These are phyloP conservation scores for Anguilla anguilla DNA, from an alignment of 2,797 vertebrate species.

Conservation along the genomic window DNA sequence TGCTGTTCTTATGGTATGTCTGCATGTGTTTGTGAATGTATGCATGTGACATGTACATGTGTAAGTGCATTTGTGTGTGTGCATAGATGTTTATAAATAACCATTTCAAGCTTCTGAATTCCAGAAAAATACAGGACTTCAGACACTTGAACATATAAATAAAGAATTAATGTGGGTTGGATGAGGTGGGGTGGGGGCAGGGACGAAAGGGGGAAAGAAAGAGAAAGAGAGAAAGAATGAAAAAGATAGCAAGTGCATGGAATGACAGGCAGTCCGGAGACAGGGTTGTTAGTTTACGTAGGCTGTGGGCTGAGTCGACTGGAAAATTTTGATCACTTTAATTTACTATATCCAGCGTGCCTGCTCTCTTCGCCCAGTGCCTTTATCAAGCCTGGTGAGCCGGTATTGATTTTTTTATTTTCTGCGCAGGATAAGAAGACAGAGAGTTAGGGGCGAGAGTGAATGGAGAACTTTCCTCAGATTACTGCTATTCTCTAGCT, in stretches of 20 bases:
- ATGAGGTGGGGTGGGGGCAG: constrained; percentile 17
- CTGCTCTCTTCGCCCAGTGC: constrained; percentile 83
- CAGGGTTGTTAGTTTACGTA: constrained; percentile 94
- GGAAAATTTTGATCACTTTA: constrained; percentile 99
- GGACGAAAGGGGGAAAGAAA: constrained; percentile 38
- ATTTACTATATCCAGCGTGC: constrained; percentile 95
- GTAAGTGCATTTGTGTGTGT: neutral
- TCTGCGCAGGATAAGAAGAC: constrained; percentile 99
- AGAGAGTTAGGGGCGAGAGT: constrained; percentile 95
- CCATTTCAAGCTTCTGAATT: neutral
- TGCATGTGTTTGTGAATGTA: neutral
- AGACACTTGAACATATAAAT: constrained; percentile 17
- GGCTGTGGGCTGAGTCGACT: constrained; percentile 88
- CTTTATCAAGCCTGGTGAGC: constrained; percentile 96
- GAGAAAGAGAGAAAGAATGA: constrained; percentile 57
- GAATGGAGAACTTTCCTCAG: constrained; percentile 98
- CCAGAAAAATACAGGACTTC: constrained; percentile 14
- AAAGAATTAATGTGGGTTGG: neutral
- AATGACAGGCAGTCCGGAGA: constrained; percentile 86
- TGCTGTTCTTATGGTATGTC: neutral
- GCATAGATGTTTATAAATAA: neutral
- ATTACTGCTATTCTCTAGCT: constrained; percentile 95
- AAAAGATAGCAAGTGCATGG: constrained; percentile 72
- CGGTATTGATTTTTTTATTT: constrained; percentile 99
- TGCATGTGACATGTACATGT: constrained; percentile 6